Base-by-base conservation (phyloP, 2,113 vertebrate species). In the Microcebus murinus region DNA sequence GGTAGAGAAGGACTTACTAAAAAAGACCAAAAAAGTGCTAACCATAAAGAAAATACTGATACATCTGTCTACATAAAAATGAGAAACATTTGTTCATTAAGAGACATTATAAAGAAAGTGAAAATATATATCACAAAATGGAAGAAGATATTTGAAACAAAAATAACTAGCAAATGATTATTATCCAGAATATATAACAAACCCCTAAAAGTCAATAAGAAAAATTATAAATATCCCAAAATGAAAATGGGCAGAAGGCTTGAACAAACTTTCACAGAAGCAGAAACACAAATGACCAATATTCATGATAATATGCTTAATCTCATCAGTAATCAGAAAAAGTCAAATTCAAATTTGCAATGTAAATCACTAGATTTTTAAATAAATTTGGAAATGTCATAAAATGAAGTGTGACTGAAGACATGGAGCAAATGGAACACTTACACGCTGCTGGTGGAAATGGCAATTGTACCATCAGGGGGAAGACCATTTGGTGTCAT, bases 71-170 rank as follows among this genome's bases (percentile, higher is more conserved):
- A 81, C 21, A 25, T 55, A 39, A 91, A 93, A 89, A 57, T 61
- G 65, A 92, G 18, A 45, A 77, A 55, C 3, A 45, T 65, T 96
- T 91, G 25, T 87, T 87, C 18, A 45, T 71, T 93, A 63, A 91
- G 18, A 87, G 57, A 86, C 17, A 73, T 36, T 61, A 65, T 55
- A 23, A 61, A 67, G 31, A 90, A 93, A 39, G 11, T 82, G 45
- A 77, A 91, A 95, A 71, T 67, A 31, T 29, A n/a, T 39, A 70
- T 73, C 61, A 73, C 15, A 70, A 93, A 86, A 65, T 95, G 48
- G 27, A 81, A 89, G 57, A 80, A 84, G 59, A 21, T 67, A 52
- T 85, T 59, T 96, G 34, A 79, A 91, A 87, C 8, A 95, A 95
- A 29, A 8, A 65, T 18, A 89, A 57, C 68, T 93, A 83, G n/a